These are phyloP conservation scores for Carettochelys insculpta DNA, from an alignment of 2,113 vertebrate genomes.

Conservation along the genomic window DNA sequence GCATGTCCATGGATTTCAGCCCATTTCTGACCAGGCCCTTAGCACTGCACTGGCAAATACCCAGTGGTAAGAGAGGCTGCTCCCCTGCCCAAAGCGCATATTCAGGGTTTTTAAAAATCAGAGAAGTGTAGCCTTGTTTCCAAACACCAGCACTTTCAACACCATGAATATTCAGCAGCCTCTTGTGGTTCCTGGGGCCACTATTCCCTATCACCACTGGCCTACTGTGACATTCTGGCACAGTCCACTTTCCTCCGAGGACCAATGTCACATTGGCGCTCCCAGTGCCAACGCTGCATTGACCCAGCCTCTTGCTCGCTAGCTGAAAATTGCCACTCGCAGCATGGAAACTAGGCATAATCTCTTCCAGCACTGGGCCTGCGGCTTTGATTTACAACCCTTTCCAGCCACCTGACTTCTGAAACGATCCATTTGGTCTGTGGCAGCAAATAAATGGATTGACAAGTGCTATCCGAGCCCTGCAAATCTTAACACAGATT, in stretches of 20 bases:
- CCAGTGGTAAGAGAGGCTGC: background rate
- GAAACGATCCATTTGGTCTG: background rate
- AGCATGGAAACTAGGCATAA: background rate
- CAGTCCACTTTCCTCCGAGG: background rate
- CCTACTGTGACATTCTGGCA: background rate
- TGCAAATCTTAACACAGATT: conserved; percentile 14
- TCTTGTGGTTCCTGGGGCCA: background rate
- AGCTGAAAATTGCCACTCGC: background rate
- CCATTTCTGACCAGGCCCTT: background rate
- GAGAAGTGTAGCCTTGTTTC: background rate
- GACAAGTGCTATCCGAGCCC: background rate
- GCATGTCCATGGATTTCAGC: background rate
- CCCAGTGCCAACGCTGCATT: too few species aligned
- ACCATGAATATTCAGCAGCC: background rate
- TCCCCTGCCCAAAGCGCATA: background rate
- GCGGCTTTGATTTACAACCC: background rate
- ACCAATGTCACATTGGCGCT: background rate
- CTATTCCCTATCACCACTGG: too few species aligned
- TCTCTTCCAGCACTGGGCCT: background rate
- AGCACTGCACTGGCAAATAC: background rate
- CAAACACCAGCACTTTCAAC: background rate
- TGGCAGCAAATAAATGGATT: background rate
- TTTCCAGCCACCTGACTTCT: background rate
- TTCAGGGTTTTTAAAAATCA: background rate
- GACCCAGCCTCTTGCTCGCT: background rate